These are phyloP conservation scores for Chelonoidis abingdonii DNA, from an alignment of 2,113 vertebrate species.

Conservation along the genomic window DNA sequence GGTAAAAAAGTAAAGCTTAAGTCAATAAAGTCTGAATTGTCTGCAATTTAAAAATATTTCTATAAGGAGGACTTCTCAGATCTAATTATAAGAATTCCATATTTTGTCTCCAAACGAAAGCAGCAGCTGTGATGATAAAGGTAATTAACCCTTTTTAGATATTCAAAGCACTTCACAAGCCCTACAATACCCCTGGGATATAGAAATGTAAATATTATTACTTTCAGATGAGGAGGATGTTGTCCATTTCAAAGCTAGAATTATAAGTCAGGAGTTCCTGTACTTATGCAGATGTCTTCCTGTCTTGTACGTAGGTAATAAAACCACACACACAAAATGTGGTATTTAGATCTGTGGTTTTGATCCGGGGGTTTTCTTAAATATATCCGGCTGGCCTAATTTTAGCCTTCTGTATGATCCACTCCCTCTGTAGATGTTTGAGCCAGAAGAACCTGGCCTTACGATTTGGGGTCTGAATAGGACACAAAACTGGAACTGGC, in stretches of 20 bases:
- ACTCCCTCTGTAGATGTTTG: neutral
- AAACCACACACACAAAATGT: neutral
- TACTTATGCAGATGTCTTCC: neutral
- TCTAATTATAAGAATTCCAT: neutral
- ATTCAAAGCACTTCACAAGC: neutral
- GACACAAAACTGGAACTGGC: neutral
- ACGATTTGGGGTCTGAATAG: neutral
- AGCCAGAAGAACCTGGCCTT: neutral
- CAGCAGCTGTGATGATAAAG: neutral
- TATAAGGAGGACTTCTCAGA: neutral
- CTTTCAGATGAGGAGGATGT: neutral
- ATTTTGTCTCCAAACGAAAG: neutral
- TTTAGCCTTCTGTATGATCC: neutral
- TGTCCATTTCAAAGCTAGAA: neutral
- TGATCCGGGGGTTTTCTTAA: neutral
- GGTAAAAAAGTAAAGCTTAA: neutral
- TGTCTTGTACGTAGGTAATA: neutral
- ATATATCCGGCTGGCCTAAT: fast-evolving
- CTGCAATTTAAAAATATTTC: neutral
- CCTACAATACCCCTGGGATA: neutral
- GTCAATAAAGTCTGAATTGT: neutral
- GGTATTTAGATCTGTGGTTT: neutral
- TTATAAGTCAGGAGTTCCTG: neutral
- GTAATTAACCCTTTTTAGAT: neutral
- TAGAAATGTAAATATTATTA: neutral